Evolutionary conservation across 2,113 vertebrate genomes (phyloP).

Genomic region (Oostethus manadensis): DNA sequence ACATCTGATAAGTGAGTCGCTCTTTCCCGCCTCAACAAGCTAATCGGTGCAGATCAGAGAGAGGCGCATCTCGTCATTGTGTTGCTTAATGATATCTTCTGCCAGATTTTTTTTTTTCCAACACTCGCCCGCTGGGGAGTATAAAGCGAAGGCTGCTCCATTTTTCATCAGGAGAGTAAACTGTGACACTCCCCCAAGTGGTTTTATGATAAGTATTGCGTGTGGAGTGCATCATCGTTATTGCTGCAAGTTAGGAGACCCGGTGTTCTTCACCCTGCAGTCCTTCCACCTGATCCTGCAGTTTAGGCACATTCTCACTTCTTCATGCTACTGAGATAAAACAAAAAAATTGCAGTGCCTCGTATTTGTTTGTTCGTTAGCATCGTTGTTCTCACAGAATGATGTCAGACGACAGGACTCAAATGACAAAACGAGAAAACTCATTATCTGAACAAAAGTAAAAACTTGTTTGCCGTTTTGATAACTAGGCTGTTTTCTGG

Average conservation of each 20-base stretch:
- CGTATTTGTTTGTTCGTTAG: too few relatives aligned
- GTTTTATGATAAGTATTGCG: constrained; percentile 30
- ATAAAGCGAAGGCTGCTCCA: constrained; percentile 39
- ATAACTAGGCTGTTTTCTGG: too few relatives aligned
- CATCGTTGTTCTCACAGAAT: too few relatives aligned
- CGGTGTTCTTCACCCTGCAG: not conserved
- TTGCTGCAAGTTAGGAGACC: constrained; percentile 21
- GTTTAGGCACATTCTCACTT: not conserved
- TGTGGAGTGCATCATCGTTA: constrained; percentile 36
- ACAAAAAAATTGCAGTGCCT: too few relatives aligned
- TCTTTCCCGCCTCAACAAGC: constrained; percentile 19
- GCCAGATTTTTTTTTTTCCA: constrained; percentile 26
- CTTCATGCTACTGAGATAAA: not conserved
- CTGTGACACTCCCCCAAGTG: constrained; percentile 18
- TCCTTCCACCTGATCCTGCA: not conserved
- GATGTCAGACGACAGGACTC: too few relatives aligned
- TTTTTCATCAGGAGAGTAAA: constrained; percentile 44
- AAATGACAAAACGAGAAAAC: too few relatives aligned
- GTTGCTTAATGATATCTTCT: constrained; percentile 28
- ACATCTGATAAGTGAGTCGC: not conserved
- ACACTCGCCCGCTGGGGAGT: constrained; percentile 7
- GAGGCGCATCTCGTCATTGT: constrained; percentile 15
- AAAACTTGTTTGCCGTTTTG: too few relatives aligned
- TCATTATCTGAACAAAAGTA: too few relatives aligned
- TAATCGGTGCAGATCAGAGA: constrained; percentile 13